These are phyloP conservation scores for Tyrophagus putrescentiae DNA, from an alignment of 1,140 invertebrate species.

Conservation along the genomic window DNA sequence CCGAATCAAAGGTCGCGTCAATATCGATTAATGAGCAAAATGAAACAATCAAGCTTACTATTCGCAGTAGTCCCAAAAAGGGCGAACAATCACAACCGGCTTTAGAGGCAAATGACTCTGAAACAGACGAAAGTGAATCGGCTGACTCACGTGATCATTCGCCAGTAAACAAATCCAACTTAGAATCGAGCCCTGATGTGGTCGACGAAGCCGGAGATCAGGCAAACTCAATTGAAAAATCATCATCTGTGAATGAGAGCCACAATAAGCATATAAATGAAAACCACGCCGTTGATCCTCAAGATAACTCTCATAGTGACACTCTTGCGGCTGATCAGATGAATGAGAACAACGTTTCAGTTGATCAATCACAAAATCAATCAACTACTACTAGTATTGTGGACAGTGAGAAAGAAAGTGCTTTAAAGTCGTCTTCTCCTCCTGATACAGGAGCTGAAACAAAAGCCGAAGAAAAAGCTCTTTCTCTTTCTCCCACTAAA, in stretches of 20 bases:
- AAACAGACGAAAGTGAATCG: slow-evolving; percentile 11
- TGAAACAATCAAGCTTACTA: slow-evolving; percentile 14
- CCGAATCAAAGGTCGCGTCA: not conserved
- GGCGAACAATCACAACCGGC: slow-evolving; percentile 6
- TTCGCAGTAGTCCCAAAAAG: slow-evolving; percentile 4
- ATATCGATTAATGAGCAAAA: slow-evolving; percentile 17
- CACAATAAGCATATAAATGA: not conserved
- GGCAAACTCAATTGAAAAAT: no score
- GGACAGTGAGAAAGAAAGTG: no score
- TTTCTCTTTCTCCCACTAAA: no score
- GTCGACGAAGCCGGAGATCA: no score
- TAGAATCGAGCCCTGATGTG: not conserved
- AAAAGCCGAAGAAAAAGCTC: no score
- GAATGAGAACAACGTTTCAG: slow-evolving; percentile 29
- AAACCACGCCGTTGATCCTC: not conserved
- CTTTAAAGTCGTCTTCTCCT: no score
- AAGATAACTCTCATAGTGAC: not conserved
- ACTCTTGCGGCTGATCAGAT: not conserved
- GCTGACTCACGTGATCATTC: not conserved
- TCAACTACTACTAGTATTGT: no score
- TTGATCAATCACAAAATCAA: slow-evolving; percentile 5
- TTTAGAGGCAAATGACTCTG: slow-evolving; percentile 2
- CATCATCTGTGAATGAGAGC: not conserved
- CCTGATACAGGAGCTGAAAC: no score
- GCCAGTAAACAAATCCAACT: not conserved